Base-by-base conservation (phyloP, 2,888 invertebrate genomes). In the Psylliodes chrysocephalus region DNA sequence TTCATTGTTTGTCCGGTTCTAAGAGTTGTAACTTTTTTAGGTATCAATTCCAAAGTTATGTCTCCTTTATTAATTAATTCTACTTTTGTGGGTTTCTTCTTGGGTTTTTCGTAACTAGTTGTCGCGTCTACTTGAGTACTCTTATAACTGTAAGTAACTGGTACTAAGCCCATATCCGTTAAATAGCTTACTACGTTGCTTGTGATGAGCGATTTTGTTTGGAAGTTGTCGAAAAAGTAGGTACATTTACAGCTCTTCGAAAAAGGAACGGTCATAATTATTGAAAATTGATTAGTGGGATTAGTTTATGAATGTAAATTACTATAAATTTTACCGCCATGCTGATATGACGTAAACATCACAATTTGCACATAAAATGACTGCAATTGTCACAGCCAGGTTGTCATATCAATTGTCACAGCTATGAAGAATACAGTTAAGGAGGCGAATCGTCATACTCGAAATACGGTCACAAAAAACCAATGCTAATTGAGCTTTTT, bases 1-100 rank as follows among this genome's bases (percentile, higher is more conserved):
- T 88, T 85, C 35, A 91, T 82, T 57, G 88, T 87, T 75, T 87
- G 87, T 25, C 90, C 90, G 76, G 89, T 90, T 70, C 87, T 85
- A 68, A 90, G 84, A 66, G 88, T 84, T 1, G 86, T 86, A 51
- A 84, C 84, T 35, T 40, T 33, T 12, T 12, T 55, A 1, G 18
- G 35, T 42, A 67, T 7, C 25, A 44, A 10, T 15, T 51, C 22
- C 2, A 64, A 18, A 6, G 47, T 12, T 8, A 55, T 25, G 7
- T 38, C 40, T 19, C 55, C 49, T 5, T 59, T 47, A 8, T 40
- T 52, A 8, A 19, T 19, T 12, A 19, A 14, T 17, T 15, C n/a
- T 62, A 14, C 17, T 18, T 14, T 22, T 51, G 30, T 22, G 18
- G 38, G 15, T n/a, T 18, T n/a, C n/a, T n/a, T n/a, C n/a, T n/a